Evolutionary conservation across 2,888 invertebrate genomes (phyloP).

Genomic region (Lamellibrachia satsuma): DNA sequence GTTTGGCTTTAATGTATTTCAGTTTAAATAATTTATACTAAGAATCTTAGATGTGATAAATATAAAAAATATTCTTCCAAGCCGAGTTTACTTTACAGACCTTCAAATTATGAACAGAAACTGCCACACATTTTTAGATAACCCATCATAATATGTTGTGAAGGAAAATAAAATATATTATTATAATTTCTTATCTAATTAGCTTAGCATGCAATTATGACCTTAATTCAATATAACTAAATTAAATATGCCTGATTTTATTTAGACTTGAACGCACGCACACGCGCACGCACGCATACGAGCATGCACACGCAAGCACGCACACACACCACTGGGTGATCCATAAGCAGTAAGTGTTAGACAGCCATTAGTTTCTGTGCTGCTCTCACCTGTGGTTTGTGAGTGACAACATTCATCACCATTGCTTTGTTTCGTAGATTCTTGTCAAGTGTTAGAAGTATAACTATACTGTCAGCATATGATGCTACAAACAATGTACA

Average conservation of each 20-base stretch:
- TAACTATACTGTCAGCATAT: neutral
- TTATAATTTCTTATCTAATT: neutral
- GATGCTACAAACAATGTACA: neutral
- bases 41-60: neutral
- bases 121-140: neutral
- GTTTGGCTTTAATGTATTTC: neutral
- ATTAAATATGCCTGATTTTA: too few relatives aligned
- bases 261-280: too few relatives aligned
- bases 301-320: too few relatives aligned
- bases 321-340: neutral
- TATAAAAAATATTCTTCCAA: neutral
- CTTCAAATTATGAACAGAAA: neutral
- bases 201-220: neutral
- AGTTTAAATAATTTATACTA: neutral
- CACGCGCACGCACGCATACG: too few relatives aligned
- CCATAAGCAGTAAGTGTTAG: neutral
- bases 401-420: neutral
- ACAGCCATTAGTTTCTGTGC: neutral
- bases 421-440: neutral
- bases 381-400: neutral
- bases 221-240: neutral
- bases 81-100: neutral
- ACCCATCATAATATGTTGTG: neutral
- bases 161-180: too few relatives aligned
- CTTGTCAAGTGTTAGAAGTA: neutral